Conservation (phyloP, 1,140 invertebrate genomes). For the Ylistrum balloti region DNA sequence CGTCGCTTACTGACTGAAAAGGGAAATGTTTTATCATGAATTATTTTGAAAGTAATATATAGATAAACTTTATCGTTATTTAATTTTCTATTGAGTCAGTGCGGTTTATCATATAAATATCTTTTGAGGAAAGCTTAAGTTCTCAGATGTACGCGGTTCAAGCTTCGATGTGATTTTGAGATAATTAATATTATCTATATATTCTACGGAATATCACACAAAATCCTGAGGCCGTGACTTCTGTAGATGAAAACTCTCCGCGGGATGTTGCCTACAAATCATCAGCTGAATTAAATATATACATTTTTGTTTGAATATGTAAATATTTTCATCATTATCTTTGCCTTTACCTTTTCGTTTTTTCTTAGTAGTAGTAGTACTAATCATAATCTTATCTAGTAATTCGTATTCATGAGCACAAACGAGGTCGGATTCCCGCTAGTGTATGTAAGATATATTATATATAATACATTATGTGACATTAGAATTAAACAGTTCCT, state of each 20-base stretch:
- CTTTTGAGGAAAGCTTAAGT: too few relatives aligned
- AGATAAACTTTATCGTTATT: too few relatives aligned
- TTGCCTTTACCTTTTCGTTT: neutral
- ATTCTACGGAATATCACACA: too few relatives aligned
- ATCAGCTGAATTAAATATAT: neutral
- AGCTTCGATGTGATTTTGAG: too few relatives aligned
- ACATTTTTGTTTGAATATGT: neutral
- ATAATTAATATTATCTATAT: too few relatives aligned
- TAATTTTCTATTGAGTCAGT: too few relatives aligned
- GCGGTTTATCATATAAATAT: too few relatives aligned
- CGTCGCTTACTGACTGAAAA: too few relatives aligned
- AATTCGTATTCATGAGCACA: conserved; percentile 14
- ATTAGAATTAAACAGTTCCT: conserved; percentile 12
- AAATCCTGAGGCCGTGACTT: neutral
- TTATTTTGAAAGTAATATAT: too few relatives aligned
- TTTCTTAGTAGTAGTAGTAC: neutral
- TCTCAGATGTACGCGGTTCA: too few relatives aligned
- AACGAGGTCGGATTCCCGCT: neutral
- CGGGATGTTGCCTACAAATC: neutral
- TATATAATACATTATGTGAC: conserved; percentile 15
- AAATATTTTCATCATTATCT: neutral
- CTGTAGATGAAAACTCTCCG: neutral
- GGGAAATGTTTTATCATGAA: too few relatives aligned
- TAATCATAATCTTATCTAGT: neutral
- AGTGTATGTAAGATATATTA: neutral